phyloP scores from a whole-genome alignment of 2,113 vertebrate genomes.

The Ploceus nigricollis region DNA sequence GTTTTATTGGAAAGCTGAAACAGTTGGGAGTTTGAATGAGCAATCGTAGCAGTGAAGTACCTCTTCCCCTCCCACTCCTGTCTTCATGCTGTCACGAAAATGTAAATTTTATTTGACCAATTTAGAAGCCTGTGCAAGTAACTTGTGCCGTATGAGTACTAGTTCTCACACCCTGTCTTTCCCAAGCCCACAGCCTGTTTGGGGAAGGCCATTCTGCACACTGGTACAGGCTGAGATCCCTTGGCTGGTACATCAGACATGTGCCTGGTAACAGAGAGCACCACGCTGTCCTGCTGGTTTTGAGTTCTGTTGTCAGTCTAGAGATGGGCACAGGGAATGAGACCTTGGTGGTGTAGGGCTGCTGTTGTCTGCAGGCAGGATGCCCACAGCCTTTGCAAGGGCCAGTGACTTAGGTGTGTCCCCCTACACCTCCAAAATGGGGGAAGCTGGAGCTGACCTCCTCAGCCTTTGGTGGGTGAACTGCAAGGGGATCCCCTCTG shows the following conservation, averaged over 20 bases:
- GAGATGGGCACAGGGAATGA: fast-evolving
- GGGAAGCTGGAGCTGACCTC: not conserved
- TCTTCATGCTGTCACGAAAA: not conserved
- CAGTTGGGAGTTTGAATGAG: not conserved
- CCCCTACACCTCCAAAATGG: not conserved
- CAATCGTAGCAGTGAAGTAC: not conserved
- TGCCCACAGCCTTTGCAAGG: not conserved
- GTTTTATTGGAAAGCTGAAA: not conserved
- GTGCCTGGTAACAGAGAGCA: not conserved
- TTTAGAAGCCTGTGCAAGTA: not conserved
- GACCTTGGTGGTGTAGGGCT: fast-evolving
- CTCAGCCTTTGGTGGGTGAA: not conserved
- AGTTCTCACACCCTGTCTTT: not conserved
- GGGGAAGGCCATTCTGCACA: not conserved
- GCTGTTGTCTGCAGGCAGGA: fast-evolving
- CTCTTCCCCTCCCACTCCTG: not conserved
- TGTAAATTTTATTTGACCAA: not conserved
- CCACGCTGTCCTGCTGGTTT: fast-evolving
- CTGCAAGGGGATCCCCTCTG: not conserved
- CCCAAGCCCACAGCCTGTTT: not conserved
- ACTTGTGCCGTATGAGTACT: not conserved
- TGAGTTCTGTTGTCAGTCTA: not conserved
- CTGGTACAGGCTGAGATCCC: not conserved
- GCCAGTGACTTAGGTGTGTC: fast-evolving
- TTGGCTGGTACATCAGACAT: fast-evolving